Conservation (phyloP, 2,113 vertebrate genomes). For the Chaetorhynchus papuensis region DNA sequence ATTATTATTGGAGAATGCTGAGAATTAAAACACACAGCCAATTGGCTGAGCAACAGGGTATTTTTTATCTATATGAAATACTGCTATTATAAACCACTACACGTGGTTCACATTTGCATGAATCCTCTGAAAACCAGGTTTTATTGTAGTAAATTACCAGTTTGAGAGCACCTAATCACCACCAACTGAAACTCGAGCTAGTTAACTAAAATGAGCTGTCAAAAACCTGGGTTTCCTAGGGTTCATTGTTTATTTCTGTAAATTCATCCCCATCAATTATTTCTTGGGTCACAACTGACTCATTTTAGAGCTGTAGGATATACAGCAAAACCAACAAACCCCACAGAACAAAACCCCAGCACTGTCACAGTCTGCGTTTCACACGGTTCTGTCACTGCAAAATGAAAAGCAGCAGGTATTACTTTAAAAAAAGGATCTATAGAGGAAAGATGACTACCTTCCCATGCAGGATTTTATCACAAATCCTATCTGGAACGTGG, state of each 20-base stretch:
- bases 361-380: neutral
- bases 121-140: conserved; percentile 63
- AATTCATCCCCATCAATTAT: conserved; percentile 24
- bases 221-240: conserved; percentile 30
- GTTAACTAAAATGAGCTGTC: conserved; percentile 62
- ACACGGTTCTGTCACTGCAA: neutral
- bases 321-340: neutral
- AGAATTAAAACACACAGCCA: conserved; percentile 35
- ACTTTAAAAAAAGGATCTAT: neutral
- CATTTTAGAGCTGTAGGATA: neutral
- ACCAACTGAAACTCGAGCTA: conserved; percentile 56
- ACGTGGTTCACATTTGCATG: conserved; percentile 55
- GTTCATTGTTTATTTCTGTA: conserved; percentile 51
- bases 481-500: neutral
- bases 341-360: neutral
- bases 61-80: conserved; percentile 65
- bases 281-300: conserved; percentile 20
- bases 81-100: conserved; percentile 62
- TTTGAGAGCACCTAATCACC: conserved; percentile 68
- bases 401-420: conserved; percentile 33
- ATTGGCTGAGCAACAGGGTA: conserved; percentile 43
- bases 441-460: neutral
- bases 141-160: conserved; percentile 64
- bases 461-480: neutral
- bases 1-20: conserved; percentile 56